Percentiles rank a stretch among this genome's conserved stretches.
Conservation (phyloP, 1,140 invertebrate species). For the Neuroterus valhalla region DNA sequence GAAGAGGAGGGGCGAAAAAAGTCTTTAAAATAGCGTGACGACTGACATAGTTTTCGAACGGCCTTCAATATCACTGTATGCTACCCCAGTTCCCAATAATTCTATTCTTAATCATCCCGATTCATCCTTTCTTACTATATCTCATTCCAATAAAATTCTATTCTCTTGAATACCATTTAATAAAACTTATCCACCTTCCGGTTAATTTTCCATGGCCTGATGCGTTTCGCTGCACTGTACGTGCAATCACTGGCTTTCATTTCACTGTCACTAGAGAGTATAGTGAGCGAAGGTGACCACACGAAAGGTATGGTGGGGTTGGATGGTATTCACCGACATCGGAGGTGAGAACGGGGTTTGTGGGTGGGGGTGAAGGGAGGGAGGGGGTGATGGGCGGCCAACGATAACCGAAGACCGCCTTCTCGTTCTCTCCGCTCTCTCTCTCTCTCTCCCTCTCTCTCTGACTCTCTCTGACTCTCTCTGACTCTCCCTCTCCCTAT, state of each 20-base stretch:
- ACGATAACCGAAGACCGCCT: constrained; percentile 72
- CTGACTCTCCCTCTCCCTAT: constrained; percentile 45
- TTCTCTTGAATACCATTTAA: neutral
- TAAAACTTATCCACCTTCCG: neutral
- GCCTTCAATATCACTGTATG: too few relatives aligned
- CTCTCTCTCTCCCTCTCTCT: constrained; percentile 53
- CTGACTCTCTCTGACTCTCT: constrained; percentile 47
- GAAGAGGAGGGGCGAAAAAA: too few relatives aligned
- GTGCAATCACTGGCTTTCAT: constrained; percentile 34
- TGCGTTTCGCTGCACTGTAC: neutral
- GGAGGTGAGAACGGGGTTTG: constrained; percentile 42
- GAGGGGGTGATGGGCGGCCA: constrained; percentile 69
- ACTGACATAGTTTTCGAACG: too few relatives aligned
- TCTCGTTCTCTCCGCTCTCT: constrained; percentile 57
- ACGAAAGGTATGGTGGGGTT: constrained; percentile 51
- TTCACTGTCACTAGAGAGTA: constrained; percentile 47
- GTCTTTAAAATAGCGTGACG: too few relatives aligned
- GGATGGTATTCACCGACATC: constrained; percentile 43
- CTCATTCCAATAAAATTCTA: too few relatives aligned
- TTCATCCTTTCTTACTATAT: too few relatives aligned
- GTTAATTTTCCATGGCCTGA: neutral
- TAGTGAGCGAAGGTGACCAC: constrained; percentile 50
- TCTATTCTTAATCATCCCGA: too few relatives aligned
- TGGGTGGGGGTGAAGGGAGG: constrained; percentile 45
- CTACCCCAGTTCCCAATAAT: too few relatives aligned